phyloP scores from a whole-genome alignment of 2,113 vertebrate genomes.

The Thalassarche chlororhynchos region DNA sequence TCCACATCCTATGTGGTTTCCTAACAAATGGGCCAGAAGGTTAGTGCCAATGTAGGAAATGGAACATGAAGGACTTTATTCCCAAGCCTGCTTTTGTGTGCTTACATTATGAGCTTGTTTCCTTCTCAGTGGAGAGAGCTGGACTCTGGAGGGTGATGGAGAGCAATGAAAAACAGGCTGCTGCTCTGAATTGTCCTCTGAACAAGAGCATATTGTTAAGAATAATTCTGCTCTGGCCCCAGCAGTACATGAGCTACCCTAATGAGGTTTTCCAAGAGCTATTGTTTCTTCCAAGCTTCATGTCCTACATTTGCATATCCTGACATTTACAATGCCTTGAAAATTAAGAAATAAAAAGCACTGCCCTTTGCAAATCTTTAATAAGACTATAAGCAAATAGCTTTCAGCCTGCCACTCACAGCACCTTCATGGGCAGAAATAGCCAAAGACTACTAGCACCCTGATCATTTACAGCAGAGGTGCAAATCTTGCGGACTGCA shows the following conservation, averaged over 20 bases:
- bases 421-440: background rate
- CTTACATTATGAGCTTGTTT: background rate
- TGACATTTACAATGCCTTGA: background rate
- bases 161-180: background rate
- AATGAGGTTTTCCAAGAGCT: conserved; percentile 19
- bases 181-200: background rate
- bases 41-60: background rate
- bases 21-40: background rate
- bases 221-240: background rate
- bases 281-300: background rate
- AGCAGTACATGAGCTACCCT: background rate
- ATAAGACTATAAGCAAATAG: background rate
- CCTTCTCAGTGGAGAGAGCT: background rate
- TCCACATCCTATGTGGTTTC: background rate
- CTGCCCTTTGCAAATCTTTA: background rate
- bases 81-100: background rate
- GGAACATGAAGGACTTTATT: background rate
- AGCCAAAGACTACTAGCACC: background rate
- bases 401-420: background rate
- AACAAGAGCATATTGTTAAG: background rate
- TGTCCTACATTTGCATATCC: background rate
- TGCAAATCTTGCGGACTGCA: background rate
- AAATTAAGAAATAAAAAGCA: conserved; percentile 3
- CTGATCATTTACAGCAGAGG: background rate
- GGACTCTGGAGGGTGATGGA: background rate